phyloP scores from a whole-genome alignment of 2,797 vertebrate species.

The Neomorphus geoffroyi region DNA sequence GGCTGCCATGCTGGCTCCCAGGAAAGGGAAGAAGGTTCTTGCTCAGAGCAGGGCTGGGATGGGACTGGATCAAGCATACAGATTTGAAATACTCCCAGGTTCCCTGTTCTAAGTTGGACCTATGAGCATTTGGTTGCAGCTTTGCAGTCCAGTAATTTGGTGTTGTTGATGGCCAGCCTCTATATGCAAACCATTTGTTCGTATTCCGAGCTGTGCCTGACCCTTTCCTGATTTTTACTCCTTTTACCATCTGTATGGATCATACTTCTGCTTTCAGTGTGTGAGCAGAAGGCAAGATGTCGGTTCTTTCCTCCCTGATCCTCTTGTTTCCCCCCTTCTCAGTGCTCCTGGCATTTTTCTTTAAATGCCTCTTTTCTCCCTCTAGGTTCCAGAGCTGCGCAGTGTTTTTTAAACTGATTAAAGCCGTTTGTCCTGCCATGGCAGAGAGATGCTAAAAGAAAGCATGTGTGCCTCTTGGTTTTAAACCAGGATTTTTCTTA shows the following conservation, averaged over 20 bases:
- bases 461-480: slow-evolving; percentile 6
- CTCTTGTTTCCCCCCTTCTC: neutral
- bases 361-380: neutral
- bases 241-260: neutral
- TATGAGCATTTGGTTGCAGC: neutral
- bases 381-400: neutral
- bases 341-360: neutral
- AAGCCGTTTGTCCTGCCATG: slow-evolving; percentile 12
- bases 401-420: slow-evolving; percentile 10
- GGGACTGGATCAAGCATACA: too few species aligned
- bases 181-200: neutral
- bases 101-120: rapidly evolving
- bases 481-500: neutral
- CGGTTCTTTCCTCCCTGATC: neutral
- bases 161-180: neutral
- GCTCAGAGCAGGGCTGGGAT: neutral
- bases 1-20: rapidly evolving
- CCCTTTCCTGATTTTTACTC: neutral
- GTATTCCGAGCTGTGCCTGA: neutral
- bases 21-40: neutral
- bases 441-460: slow-evolving; percentile 23
- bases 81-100: neutral
- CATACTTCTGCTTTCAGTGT: neutral
- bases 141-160: neutral
- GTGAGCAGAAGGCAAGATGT: neutral